Evolutionary conservation across 2,888 invertebrate species (phyloP), one percentile per base, ranked within the genome.

Genomic region (Hesperia comma): DNA sequence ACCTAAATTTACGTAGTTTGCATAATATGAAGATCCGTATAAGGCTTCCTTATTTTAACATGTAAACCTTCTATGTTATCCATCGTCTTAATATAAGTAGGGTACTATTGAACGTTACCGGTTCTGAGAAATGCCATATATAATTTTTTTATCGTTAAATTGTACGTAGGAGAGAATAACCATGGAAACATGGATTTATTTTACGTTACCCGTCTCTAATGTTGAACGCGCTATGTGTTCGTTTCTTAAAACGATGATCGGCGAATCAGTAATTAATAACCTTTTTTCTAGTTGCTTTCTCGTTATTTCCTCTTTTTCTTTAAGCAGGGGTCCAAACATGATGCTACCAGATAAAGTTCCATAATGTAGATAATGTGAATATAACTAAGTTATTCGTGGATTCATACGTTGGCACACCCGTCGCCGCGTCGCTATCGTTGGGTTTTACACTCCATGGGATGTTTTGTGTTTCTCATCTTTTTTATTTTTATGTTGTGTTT

Each of bases 341-440:
- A 61, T 57, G 81, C 80, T 80, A 77, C 88, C 92, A 90, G 92
- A 92, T 90, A 86, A 88, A 90, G 92, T 88, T 90, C 89, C 87
- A 83, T 84, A 82, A 83, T 92, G 92, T 92, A 92, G 91, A 92
- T 92, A 92, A 89, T 92, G 92, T 92, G 91, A 91, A 92, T 92
- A 92, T 87, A 83, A 85, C 86, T 90, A 92, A 90, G 90, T 91
- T 90, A 90, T 90, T 88, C 85, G 83, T 84, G 83, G 85, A 82
- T 84, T 61, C 83, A 88, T 85, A 83, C 84, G 79, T 79, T 79
- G 80, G 86, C 85, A 82, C 80, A 79, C 83, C 80, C 32, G 87
- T 88, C 84, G 83, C 82, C 83, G 80, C 40, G 87, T 88, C 84
- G 83, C 82, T 86, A 89, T 92, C 92, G 90, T 92, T 92, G 92